Conservation (phyloP, 1,140 invertebrate genomes). For the Paraescarpia echinospica region DNA sequence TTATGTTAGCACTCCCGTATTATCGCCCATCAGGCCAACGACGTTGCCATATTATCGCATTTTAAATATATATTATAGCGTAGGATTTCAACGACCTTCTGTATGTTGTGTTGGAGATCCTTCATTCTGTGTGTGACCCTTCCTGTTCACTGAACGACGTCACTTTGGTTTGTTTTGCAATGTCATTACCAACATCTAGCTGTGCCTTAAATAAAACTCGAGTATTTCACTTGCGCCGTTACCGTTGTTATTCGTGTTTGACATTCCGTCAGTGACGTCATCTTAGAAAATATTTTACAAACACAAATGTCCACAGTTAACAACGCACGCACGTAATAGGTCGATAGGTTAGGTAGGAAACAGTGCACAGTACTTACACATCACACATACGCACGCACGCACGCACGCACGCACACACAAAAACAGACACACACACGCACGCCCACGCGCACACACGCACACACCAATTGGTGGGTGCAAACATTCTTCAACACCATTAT, state of each 20-base stretch:
- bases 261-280: not conserved
- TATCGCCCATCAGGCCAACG: not conserved
- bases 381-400: no score
- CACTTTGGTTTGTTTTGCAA: not conserved
- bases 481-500: no score
- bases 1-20: not conserved
- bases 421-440: no score
- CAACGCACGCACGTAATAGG: no score
- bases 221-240: not conserved
- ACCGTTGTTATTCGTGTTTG: not conserved
- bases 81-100: not conserved
- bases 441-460: no score
- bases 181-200: not conserved
- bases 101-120: not conserved
- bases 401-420: no score
- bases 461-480: no score
- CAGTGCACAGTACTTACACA: no score
- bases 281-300: not conserved
- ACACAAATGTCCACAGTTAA: no score
- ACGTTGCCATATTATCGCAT: not conserved
- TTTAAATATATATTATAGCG: not conserved
- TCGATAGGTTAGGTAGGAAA: no score
- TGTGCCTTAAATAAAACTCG: conserved; percentile 5
- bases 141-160: not conserved
- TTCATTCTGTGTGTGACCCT: not conserved